A percentile compares a stretch with the other conserved stretches of the same genome.
Evolutionary conservation across 2,113 vertebrate genomes (phyloP).

Genomic region (Elachura formosa): DNA sequence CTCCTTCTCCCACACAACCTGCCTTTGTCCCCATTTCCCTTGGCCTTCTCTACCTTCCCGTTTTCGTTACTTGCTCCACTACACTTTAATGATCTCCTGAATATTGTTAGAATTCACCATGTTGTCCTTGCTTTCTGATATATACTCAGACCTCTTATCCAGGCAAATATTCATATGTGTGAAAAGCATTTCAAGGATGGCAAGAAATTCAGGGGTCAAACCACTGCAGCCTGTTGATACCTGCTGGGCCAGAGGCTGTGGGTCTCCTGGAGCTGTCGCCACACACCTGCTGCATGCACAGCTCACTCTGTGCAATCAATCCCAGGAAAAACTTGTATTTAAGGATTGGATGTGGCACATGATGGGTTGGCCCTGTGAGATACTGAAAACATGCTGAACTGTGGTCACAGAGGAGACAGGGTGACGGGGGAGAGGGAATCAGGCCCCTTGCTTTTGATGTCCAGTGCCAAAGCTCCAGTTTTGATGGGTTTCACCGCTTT

Average conservation of each 20-base stretch:
- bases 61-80: not conserved
- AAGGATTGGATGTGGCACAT: not conserved
- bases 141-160: not conserved
- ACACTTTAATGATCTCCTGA: not conserved
- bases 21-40: not conserved
- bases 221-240: not conserved
- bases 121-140: not conserved
- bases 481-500: not conserved
- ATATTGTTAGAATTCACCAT: not conserved
- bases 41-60: not conserved
- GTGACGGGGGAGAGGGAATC: not conserved
- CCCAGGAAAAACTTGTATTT: not conserved
- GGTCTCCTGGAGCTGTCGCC: not conserved
- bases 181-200: not conserved
- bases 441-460: not conserved
- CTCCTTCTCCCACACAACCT: not conserved
- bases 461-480: not conserved
- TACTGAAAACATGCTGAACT: not conserved
- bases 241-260: not conserved
- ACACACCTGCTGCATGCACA: not conserved
- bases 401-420: not conserved
- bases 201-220: not conserved
- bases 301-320: accelerated
- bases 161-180: not conserved
- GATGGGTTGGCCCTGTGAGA: not conserved